Conservation (phyloP, 23 tunicate species). For the Halocynthia aurantium region DNA sequence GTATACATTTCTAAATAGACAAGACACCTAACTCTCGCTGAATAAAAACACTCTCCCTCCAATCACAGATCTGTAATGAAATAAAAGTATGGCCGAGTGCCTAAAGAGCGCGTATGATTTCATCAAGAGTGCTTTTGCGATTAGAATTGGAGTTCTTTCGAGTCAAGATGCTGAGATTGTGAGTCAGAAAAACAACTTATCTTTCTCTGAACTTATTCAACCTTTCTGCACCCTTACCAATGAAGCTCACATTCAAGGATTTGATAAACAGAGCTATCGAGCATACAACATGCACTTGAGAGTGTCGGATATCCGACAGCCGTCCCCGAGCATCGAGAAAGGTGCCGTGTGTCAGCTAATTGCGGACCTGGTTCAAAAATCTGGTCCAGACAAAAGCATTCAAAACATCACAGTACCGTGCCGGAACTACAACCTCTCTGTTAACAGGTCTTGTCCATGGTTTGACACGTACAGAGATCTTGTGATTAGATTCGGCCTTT, state of each 20-base stretch:
- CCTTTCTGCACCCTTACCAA: conserved; percentile 73
- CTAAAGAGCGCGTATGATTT: conserved; percentile 53
- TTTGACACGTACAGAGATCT: conserved; percentile 72
- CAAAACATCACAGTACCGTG: conserved; percentile 16
- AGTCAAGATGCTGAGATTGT: conserved; percentile 91
- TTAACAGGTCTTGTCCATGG: conserved; percentile 82
- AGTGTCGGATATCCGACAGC: conserved; percentile 40
- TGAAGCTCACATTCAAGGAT: conserved; percentile 65
- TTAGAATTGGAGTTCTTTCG: conserved; percentile 68
- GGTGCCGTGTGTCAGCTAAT: neutral
- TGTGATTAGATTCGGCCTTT: conserved; percentile 43
- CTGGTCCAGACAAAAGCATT: conserved; percentile 10
- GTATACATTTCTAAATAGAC: too few species aligned
- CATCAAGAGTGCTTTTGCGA: conserved; percentile 58
- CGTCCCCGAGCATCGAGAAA: neutral
- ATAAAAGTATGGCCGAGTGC: conserved; percentile 55
- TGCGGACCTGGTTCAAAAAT: conserved; percentile 3
- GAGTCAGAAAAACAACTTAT: conserved; percentile 72
- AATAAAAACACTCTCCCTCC: too few species aligned
- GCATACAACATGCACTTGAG: conserved; percentile 53
- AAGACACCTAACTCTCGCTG: too few species aligned
- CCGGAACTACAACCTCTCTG: conserved; percentile 33
- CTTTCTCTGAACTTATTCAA: conserved; percentile 66
- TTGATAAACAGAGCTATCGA: conserved; percentile 22
- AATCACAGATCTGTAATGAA: neutral